Evolutionary conservation across 1,140 invertebrate species (phyloP).

Genomic region (Meloidogyne exigua): DNA sequence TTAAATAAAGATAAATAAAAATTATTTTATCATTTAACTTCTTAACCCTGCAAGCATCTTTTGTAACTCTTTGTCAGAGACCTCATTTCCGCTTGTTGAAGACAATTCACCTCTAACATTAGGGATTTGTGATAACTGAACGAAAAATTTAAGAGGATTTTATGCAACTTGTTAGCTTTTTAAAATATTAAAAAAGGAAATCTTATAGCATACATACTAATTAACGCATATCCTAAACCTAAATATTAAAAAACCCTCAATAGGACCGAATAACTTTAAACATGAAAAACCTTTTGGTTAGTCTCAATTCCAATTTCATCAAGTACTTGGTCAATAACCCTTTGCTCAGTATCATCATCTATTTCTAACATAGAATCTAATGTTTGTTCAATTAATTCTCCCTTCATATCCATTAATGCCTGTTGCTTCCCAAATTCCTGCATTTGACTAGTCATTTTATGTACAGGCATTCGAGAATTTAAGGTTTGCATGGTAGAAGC

Average conservation of each 20-base stretch:
- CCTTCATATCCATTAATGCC: constrained; percentile 86
- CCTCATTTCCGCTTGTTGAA: background rate
- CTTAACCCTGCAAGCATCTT: background rate
- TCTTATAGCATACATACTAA: too few species aligned
- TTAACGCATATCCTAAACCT: too few species aligned
- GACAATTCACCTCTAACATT: background rate
- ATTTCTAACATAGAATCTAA: constrained; percentile 83
- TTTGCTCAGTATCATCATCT: constrained; percentile 79
- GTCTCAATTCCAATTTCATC: constrained; percentile 95
- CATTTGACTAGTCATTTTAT: constrained; percentile 77
- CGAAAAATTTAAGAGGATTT: background rate
- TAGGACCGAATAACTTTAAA: too few species aligned
- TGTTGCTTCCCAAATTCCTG: constrained; percentile 78
- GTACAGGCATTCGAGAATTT: constrained; percentile 82
- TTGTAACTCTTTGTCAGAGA: background rate
- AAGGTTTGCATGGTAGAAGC: constrained; percentile 77
- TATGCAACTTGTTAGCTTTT: too few species aligned
- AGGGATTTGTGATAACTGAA: background rate
- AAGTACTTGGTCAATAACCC: constrained; percentile 80
- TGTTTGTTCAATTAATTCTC: constrained; percentile 89
- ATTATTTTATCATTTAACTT: too few species aligned
- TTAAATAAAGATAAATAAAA: too few species aligned
- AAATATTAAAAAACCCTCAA: too few species aligned
- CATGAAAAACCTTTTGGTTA: constrained; percentile 76
- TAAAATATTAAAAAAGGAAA: too few species aligned